Conservation (phyloP, 2,888 invertebrate genomes). For the Sarcophaga rosellei region DNA sequence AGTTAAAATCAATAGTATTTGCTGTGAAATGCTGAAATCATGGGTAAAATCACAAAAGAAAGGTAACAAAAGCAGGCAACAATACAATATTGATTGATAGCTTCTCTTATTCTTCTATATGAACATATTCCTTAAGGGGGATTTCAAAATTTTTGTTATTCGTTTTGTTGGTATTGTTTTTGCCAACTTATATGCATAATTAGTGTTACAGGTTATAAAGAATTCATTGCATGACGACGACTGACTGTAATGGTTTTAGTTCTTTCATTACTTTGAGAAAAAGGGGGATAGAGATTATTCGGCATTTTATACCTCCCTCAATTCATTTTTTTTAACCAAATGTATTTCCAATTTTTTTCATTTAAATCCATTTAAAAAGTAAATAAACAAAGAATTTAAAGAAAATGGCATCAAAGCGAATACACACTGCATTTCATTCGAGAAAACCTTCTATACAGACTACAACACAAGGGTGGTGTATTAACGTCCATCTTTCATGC, state of each 20-base stretch:
- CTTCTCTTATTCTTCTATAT: too few species aligned
- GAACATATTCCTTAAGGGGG: too few species aligned
- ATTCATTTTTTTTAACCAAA: not conserved
- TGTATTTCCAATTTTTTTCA: not conserved
- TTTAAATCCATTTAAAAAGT: constrained; percentile 22
- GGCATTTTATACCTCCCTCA: not conserved
- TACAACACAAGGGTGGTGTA: not conserved
- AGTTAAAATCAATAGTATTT: not conserved
- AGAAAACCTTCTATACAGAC: not conserved
- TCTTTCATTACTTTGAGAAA: too few species aligned
- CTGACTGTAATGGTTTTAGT: too few species aligned
- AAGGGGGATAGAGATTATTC: too few species aligned
- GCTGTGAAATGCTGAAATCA: constrained; percentile 31
- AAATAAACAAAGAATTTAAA: not conserved
- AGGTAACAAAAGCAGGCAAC: not conserved
- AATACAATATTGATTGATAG: constrained; percentile 8
- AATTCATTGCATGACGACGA: too few species aligned
- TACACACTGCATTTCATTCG: constrained; percentile 2
- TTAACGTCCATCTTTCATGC: not conserved
- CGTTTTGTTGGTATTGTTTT: too few species aligned
- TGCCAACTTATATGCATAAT: too few species aligned
- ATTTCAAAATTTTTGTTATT: too few species aligned
- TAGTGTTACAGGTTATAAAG: too few species aligned
- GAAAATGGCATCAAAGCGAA: constrained; percentile 36
- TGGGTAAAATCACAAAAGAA: constrained; percentile 4